Percentiles rank a stretch among this genome's conserved stretches.
Conservation (phyloP, 2,888 invertebrate species). For the Trisateles emortualis region DNA sequence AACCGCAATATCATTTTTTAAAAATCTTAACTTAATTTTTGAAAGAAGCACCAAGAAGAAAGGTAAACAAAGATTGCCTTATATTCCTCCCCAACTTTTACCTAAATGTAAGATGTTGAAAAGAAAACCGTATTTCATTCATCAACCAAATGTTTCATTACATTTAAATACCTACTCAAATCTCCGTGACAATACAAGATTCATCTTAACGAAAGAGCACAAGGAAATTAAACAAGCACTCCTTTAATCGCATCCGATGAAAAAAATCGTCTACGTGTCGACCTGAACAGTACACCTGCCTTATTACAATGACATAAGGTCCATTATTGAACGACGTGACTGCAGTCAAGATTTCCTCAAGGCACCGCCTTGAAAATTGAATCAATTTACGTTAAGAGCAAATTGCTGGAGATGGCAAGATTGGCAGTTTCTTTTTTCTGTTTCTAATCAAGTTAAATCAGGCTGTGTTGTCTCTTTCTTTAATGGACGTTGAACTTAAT, state of each 20-base stretch:
- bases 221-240: slow-evolving; percentile 50
- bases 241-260: slow-evolving; percentile 39
- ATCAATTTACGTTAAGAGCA: slow-evolving; percentile 69
- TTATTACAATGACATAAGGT: slow-evolving; percentile 33
- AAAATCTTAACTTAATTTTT: no score
- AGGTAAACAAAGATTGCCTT: background rate
- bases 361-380: slow-evolving; percentile 59
- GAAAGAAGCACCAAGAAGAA: no score
- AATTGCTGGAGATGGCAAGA: slow-evolving; percentile 58
- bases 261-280: slow-evolving; percentile 29
- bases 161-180: slow-evolving; percentile 25
- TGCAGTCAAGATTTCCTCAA: slow-evolving; percentile 20
- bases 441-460: slow-evolving; percentile 65
- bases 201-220: slow-evolving; percentile 25
- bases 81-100: background rate
- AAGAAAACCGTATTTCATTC: background rate
- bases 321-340: slow-evolving; percentile 33
- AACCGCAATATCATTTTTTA: no score
- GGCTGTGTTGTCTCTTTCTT: slow-evolving; percentile 51
- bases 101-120: background rate
- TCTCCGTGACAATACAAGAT: slow-evolving; percentile 26
- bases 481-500: slow-evolving; percentile 50
- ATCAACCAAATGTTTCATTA: slow-evolving; percentile 14
- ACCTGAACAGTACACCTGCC: slow-evolving; percentile 2
- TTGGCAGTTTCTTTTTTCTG: slow-evolving; percentile 64